Base-by-base conservation (phyloP, 2,113 vertebrate species). In the Prolemur simus region DNA sequence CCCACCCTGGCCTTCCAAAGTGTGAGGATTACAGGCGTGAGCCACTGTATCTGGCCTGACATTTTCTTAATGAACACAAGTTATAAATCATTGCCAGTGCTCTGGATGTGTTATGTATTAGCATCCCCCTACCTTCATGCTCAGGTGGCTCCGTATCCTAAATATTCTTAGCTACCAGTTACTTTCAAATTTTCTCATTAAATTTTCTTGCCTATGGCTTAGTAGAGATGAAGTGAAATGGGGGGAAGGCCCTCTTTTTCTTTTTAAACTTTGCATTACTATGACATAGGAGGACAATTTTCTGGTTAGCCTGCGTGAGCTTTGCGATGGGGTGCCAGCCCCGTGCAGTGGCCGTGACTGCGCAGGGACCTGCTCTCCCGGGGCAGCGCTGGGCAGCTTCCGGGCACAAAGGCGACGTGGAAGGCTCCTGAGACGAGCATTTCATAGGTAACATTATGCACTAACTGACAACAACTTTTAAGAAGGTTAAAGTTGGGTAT, bases 261-360 rank as follows among this genome's bases (percentile, higher is more conserved):
- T 96, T 94, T 82, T 63, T 9, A 76, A 20, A 68, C 47, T n/a
- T 76, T 2, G 42, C 89, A 87, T 93, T 34, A 92, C 96, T 71
- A 94, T 74, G 96, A 98, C 97, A 86, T 95, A 97, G 97, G 97
- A 98, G 96, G 98, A 97, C 98, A 97, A 95, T 97, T 97, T 95
- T 89, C 96, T 92, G 77, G 80, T 74, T 97, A 95, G 98, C 98
- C 98, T 99, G 98, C 99, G 98, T 98, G 98, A 98, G 98, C 97
- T 98, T 85, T 2, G 94, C 94, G 94, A 58, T 90, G 97, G 98
- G 98, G 98, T 98, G 98, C 98, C 97, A 98, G 97, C 83, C 52
- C 94, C 49, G 64, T 85, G 96, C 97, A 96, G 98, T 90, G 94
- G 94, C 98, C 97, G 97, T 98, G 98, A 98, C 96, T 89, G 96